Evolutionary conservation across 2,113 vertebrate species (phyloP).

Genomic region (Pseudorasbora parva): DNA sequence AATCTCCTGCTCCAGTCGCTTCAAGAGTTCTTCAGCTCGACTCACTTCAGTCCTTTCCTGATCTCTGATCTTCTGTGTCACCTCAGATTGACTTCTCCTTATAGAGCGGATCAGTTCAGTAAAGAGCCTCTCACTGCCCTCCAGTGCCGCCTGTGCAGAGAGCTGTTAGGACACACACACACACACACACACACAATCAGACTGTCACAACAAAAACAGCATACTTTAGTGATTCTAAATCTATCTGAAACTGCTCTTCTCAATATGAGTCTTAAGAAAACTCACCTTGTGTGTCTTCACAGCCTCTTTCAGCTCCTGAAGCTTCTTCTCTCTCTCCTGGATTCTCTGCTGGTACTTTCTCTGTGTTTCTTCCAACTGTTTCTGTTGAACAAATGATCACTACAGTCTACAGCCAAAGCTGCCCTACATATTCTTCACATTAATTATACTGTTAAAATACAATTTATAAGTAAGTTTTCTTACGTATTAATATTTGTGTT

Average conservation of each 20-base stretch:
- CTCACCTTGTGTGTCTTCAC: neutral
- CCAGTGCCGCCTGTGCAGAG: conserved; percentile 47
- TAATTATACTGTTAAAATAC: too few relatives aligned
- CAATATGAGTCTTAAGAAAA: too few relatives aligned
- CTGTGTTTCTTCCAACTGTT: neutral
- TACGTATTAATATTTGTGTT: too few relatives aligned
- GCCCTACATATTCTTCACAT: too few relatives aligned
- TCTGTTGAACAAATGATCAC: neutral
- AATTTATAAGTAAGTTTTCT: too few relatives aligned
- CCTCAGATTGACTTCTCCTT: neutral
- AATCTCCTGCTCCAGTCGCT: conserved; percentile 45
- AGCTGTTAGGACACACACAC: neutral
- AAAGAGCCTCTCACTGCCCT: conserved; percentile 46
- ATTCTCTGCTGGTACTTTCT: neutral
- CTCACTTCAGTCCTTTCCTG: conserved; percentile 31
- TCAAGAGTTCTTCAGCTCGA: neutral
- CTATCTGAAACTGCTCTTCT: neutral
- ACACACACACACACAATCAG: neutral
- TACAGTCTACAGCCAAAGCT: too few relatives aligned
- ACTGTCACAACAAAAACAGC: neutral
- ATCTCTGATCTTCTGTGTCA: conserved; percentile 41
- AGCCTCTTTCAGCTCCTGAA: neutral
- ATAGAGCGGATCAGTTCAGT: conserved; percentile 39
- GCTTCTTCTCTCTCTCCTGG: neutral
- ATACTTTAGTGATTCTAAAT: neutral